A percentile compares a stretch with the other conserved stretches of the same genome.
Conservation (phyloP, 2,113 vertebrate species). For the Mesembrinibis cayennensis region DNA sequence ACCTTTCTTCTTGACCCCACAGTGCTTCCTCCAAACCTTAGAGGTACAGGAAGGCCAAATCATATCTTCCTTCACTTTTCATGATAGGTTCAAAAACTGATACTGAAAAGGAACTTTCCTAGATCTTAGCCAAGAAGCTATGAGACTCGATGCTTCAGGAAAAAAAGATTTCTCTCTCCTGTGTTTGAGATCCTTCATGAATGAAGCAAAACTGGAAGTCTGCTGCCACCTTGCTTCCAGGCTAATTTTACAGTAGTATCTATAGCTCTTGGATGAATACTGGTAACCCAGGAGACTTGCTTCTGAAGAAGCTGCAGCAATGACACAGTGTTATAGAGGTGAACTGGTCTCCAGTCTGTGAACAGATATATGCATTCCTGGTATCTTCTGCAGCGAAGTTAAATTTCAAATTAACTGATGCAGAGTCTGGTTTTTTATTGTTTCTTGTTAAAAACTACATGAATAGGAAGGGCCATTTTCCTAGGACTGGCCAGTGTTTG, state of each 20-base stretch:
- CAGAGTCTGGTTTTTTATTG: neutral
- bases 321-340: neutral
- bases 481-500: neutral
- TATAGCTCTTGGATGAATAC: neutral
- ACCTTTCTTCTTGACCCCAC: neutral
- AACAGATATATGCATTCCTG: neutral
- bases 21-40: neutral
- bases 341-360: neutral
- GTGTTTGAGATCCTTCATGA: neutral
- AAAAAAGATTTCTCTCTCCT: neutral
- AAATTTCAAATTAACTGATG: neutral
- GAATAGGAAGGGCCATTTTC: neutral
- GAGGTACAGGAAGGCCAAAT: neutral
- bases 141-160: neutral
- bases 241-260: neutral
- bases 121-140: neutral
- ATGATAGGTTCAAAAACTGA: neutral
- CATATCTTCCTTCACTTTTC: neutral
- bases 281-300: neutral
- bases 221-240: slow-evolving; percentile 58
- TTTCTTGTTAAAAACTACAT: neutral
- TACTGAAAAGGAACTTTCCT: neutral
- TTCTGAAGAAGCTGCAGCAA: neutral
- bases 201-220: neutral
- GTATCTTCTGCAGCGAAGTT: neutral